Base-by-base conservation (phyloP, 2,888 invertebrate species). In the Celastrina argiolus region DNA sequence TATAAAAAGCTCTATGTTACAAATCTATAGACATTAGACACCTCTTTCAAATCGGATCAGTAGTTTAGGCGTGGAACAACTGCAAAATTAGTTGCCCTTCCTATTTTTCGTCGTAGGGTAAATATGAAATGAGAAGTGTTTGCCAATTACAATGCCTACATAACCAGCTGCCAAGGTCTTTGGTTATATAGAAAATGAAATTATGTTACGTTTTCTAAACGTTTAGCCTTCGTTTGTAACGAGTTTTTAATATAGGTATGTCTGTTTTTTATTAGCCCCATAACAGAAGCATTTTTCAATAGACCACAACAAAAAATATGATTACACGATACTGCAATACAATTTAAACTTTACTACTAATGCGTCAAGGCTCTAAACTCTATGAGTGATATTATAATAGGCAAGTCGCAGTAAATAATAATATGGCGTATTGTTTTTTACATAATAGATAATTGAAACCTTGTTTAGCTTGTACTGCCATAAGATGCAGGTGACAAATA, bases 221-320 rank as follows among this genome's bases (percentile, higher is more conserved):
- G 22, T 22, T 16, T 34, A 39, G 18, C 61, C 61, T 61, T 61
- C 61, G 14, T 39, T 61, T 34, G 14, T 39, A 61, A 61, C 61
- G 39, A 61, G 61, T 61, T 61, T 61, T 61, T 61, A 39, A 61
- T 39, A 61, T 61, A 31, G 31, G 61, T 61, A 34, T 61, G 39
- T 61, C 36, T 26, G 26, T 61, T 59, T 61, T 39, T 22, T 22
- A 18, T 22, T 26, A 14, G 39, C 39, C 14, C 61, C 36, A 61
- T 36, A 61, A 61, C 34, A 59, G 14, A 12, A 12, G 34, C 61
- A 18, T 61, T 36, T 22, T 10, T 61, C 61, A 39, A 61, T 61
- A 22, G 51, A 51, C 51, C 51, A 51, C 51, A 51, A n/a, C n/a
- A 51, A 51, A 51, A 51, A 36, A 36, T 36, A 10, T 36, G 36